These are phyloP conservation scores for Liolophura sinensis DNA, from an alignment of 1,140 invertebrate species.

Conservation along the genomic window DNA sequence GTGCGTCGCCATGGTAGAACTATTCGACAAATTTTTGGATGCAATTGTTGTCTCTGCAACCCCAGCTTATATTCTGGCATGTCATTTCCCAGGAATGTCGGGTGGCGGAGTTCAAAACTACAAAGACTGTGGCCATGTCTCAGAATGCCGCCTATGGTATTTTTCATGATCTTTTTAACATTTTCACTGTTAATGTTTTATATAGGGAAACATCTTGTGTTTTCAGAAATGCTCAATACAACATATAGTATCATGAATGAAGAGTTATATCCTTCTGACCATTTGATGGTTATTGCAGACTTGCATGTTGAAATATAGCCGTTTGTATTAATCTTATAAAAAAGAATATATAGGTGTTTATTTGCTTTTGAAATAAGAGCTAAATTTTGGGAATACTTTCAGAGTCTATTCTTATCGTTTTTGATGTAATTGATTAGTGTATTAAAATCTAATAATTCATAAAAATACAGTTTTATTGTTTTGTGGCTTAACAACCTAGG, in stretches of 20 bases:
- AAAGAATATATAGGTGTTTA: not conserved
- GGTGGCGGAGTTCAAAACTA: constrained; percentile 13
- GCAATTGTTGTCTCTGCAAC: constrained; percentile 40
- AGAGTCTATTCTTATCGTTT: too few species aligned
- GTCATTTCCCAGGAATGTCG: constrained; percentile 2
- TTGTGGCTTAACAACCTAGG: too few species aligned
- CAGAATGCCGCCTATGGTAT: constrained; percentile 28
- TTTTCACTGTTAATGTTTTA: constrained; percentile 11
- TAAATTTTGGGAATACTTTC: too few species aligned
- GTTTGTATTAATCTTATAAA: constrained; percentile 3
- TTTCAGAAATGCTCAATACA: constrained; percentile 21
- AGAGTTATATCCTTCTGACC: constrained; percentile 47
- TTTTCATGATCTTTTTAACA: constrained; percentile 22
- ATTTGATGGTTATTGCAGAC: constrained; percentile 34
- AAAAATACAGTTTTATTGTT: too few species aligned
- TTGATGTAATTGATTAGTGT: too few species aligned
- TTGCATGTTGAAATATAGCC: not conserved
- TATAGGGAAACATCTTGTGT: constrained; percentile 7
- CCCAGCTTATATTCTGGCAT: constrained; percentile 19
- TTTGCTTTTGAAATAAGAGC: not conserved
- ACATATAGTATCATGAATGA: constrained; percentile 31
- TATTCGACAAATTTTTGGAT: constrained; percentile 27
- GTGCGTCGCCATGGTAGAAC: constrained; percentile 21
- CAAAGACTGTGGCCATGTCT: constrained; percentile 27
- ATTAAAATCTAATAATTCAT: too few species aligned